Base-by-base conservation (phyloP, 2,888 invertebrate species). In the Erannis defoliaria region DNA sequence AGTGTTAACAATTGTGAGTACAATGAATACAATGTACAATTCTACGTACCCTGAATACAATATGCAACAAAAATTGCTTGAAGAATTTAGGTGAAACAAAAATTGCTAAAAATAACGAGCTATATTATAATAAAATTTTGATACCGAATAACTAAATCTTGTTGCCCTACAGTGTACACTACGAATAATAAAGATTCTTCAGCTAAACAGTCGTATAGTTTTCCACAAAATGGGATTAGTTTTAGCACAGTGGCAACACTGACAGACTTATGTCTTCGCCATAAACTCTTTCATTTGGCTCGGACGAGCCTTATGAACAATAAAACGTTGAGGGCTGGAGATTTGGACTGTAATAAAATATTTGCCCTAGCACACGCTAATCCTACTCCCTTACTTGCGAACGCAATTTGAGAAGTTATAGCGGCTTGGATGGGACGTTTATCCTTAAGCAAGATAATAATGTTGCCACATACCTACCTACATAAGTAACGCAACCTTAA, bases 241-340 rank as follows among this genome's bases (percentile, higher is more conserved):
- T 76, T 76, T 75, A 78, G 75, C 62, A 73, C 71, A 75, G 76
- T 85, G 82, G 90, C 88, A 90, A 90, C 91, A 90, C 87, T 70
- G 79, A 77, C 80, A 84, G 88, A 88, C 90, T 89, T 89, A 91
- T 84, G 86, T 86, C 89, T 82, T 86, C 73, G 90, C 88, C 89
- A 93, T 93, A 93, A 93, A 93, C 90, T 90, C 89, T 91, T 93
- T 93, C 93, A 93, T 93, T 93, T 93, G 91, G 92, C 90, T 84
- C 88, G 90, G 90, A 90, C 92, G 91, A 90, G 91, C 85, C 93
- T 93, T 93, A 93, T 93, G 93, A 93, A 93, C 93, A 93, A 93
- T 93, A 93, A 93, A 93, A 93, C 87, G 88, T 86, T 86, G 89
- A 93, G 93, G 92, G 91, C 90, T 88, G 88, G 90, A 91, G 90